These are phyloP conservation scores for Sula dactylatra DNA, from an alignment of 2,113 vertebrate species.

Conservation along the genomic window DNA sequence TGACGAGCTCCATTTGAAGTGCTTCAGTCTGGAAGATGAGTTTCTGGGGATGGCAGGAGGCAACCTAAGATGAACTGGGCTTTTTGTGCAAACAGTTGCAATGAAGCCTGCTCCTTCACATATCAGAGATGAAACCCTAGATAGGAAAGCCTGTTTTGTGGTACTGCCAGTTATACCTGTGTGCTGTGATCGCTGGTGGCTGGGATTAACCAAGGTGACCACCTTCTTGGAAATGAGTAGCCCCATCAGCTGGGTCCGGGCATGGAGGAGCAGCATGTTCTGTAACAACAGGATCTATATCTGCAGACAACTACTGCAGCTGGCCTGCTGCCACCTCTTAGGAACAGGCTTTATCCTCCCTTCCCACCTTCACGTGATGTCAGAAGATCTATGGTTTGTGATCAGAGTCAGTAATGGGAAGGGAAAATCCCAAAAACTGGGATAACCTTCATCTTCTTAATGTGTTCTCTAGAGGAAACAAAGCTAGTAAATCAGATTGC, in stretches of 20 bases:
- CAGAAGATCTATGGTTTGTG: not conserved
- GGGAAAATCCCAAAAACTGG: not conserved
- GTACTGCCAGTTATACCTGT: not conserved
- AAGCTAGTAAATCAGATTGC: not conserved
- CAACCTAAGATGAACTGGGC: not conserved
- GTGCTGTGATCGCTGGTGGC: not conserved
- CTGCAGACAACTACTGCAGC: not conserved
- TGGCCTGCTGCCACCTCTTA: not conserved
- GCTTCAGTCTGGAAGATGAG: not conserved
- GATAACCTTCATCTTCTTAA: not conserved
- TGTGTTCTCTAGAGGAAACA: not conserved
- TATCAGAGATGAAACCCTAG: not conserved
- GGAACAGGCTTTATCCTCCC: not conserved
- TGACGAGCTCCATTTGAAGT: not conserved
- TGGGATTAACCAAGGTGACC: too few species aligned
- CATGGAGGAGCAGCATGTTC: not conserved
- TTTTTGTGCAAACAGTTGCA: rapidly evolving
- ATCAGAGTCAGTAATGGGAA: too few species aligned
- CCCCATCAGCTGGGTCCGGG: rapidly evolving
- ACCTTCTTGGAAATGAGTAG: not conserved
- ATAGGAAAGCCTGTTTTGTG: not conserved
- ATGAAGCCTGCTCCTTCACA: rapidly evolving
- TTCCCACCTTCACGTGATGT: not conserved
- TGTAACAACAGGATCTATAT: not conserved
- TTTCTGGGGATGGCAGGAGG: not conserved